These are phyloP conservation scores for Oxyura jamaicensis DNA, from an alignment of 2,113 vertebrate genomes.

Conservation along the genomic window DNA sequence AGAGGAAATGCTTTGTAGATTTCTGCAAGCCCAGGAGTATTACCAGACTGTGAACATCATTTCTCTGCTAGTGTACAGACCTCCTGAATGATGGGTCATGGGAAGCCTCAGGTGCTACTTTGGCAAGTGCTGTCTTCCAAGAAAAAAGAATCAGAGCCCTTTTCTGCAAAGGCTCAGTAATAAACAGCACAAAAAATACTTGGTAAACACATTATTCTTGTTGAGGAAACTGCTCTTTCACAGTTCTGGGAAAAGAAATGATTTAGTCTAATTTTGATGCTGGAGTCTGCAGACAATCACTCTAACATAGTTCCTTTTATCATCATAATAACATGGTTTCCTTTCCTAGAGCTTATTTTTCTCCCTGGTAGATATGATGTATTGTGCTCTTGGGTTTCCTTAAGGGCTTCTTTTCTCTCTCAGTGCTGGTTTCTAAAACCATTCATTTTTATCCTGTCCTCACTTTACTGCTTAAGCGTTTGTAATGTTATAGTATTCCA, in stretches of 20 bases:
- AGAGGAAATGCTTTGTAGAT: neutral
- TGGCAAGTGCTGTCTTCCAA: neutral
- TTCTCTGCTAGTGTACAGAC: neutral
- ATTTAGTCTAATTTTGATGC: slow-evolving; percentile 43
- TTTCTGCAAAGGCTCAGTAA: neutral
- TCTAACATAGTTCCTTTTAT: slow-evolving; percentile 18
- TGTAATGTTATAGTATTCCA: slow-evolving; percentile 14
- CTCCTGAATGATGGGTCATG: neutral
- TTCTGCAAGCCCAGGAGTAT: neutral
- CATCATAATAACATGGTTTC: slow-evolving; percentile 12
- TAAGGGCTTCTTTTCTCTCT: neutral
- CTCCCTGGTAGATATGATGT: neutral
- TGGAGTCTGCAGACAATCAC: slow-evolving; percentile 9
- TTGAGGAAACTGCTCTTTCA: neutral
- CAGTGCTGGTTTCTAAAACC: slow-evolving; percentile 3
- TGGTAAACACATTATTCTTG: slow-evolving; percentile 34
- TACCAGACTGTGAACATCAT: neutral
- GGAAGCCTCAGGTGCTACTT: neutral
- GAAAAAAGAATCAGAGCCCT: neutral
- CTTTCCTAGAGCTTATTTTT: slow-evolving; percentile 27
- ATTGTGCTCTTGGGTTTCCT: slow-evolving; percentile 3
- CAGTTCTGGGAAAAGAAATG: slow-evolving; percentile 41
- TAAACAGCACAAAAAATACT: slow-evolving; percentile 8
- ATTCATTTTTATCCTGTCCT: slow-evolving; percentile 32
- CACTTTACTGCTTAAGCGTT: slow-evolving; percentile 27